phyloP scores from a whole-genome alignment of 2,888 invertebrate species.

The Archips crataeganus region DNA sequence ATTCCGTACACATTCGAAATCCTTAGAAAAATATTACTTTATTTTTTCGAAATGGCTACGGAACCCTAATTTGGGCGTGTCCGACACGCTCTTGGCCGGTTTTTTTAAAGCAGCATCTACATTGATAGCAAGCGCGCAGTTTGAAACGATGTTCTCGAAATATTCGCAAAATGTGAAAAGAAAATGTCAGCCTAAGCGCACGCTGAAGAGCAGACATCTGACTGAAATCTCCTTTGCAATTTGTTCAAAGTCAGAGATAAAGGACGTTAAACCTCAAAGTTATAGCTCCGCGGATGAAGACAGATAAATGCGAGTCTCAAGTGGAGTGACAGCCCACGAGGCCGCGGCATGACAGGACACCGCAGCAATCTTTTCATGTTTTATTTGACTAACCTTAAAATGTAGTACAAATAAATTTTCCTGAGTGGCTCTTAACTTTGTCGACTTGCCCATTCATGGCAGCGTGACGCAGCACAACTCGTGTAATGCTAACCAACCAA shows the following conservation, averaged over 20 bases:
- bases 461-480: constrained; percentile 24
- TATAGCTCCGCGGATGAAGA: constrained; percentile 2
- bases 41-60: too few relatives aligned
- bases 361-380: background rate
- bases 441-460: constrained; percentile 9
- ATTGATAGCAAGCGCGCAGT: too few relatives aligned
- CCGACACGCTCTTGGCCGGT: too few relatives aligned
- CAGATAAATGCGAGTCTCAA: background rate
- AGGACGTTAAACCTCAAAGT: constrained; percentile 6
- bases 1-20: too few relatives aligned
- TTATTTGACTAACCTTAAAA: constrained; percentile 18
- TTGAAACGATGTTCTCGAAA: too few relatives aligned
- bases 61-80: too few relatives aligned
- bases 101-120: too few relatives aligned
- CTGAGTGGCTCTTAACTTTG: constrained; percentile 31
- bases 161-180: background rate
- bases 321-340: background rate
- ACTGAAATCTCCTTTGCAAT: constrained; percentile 1
- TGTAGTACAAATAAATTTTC: constrained; percentile 23
- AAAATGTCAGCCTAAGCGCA: background rate
- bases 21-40: too few relatives aligned
- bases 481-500: constrained; percentile 16
- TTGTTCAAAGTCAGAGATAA: constrained; percentile 7
- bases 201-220: background rate
- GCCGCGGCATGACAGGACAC: background rate